Evolutionary conservation across 2,113 vertebrate species (phyloP), one percentile per base, ranked within the genome.

Genomic region (Mastomys natalensis): DNA sequence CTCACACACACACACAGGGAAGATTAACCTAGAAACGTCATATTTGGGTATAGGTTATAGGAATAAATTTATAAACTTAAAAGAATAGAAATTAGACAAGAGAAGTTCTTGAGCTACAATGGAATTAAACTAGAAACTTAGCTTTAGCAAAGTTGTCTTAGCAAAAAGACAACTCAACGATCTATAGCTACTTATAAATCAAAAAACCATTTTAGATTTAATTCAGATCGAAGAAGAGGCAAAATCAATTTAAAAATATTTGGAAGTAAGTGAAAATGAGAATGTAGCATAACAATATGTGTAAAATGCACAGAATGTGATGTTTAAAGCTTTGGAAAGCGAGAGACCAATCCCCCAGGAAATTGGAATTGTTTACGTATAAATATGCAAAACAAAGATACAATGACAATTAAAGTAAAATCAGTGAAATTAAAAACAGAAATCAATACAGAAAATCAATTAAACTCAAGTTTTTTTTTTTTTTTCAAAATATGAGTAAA

Each of bases 51-150:
- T 40, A 89, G 13, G 40, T 29, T 9, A 73, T 77, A 87, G 87
- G 81, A 76, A 15, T 0, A 62, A 9, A 34, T 62, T 64, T 34
- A 45, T 45, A 87, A 51, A 24, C 43, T 74, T 76, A 86, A 74
- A 86, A 81, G 1, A 93, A 21, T 40, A 62, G 12, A 89, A 89
- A 68, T 89, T 29, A 95, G 76, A 29, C 4, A 60, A 86, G 31
- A 2, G 51, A 72, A 43, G 7, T 29, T 81, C 8, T 86, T 77
- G 40, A 13, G 58, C 2, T 24, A 70, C 2, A 58, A 34, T n/a
- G 26, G 10, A 84, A 74, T 94, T 82, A 84, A 94, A 77, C 53
- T 89, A 80, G n/a, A 89, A 73, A 87, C 58, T n/a, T 8, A n/a
- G 66, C 10, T 68, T 68, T 21, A n/a, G 37, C 70, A 40, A n/a